These are phyloP conservation scores for Timandra comae DNA, from an alignment of 2,888 invertebrate genomes.

Conservation along the genomic window DNA sequence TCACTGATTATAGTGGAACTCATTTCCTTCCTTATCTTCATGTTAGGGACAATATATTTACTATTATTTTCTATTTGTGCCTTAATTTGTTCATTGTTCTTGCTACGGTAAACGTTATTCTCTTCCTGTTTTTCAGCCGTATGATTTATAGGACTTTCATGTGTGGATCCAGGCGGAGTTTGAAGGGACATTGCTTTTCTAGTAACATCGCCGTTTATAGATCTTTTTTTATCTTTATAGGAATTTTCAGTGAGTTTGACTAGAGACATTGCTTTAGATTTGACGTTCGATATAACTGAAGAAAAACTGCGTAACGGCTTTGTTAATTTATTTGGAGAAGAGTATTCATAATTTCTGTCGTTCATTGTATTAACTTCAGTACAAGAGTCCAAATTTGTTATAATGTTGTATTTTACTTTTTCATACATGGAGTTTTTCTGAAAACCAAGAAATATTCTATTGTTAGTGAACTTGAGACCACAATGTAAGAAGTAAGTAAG, in stretches of 20 bases:
- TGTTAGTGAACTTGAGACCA: too few relatives aligned
- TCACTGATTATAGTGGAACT: neutral
- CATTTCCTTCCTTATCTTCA: neutral
- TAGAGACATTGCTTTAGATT: slow-evolving; percentile 69
- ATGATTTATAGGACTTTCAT: slow-evolving; percentile 42
- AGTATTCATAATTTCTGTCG: slow-evolving; percentile 35
- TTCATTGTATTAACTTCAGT: slow-evolving; percentile 32
- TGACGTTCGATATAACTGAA: slow-evolving; percentile 71
- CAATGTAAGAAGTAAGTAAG: neutral
- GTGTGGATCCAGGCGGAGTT: slow-evolving; percentile 50
- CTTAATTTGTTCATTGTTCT: too few relatives aligned
- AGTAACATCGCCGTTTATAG: slow-evolving; percentile 36
- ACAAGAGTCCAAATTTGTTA: slow-evolving; percentile 60
- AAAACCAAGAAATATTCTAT: too few relatives aligned
- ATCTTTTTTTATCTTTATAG: slow-evolving; percentile 35
- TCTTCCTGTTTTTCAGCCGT: slow-evolving; percentile 14
- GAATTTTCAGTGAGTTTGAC: slow-evolving; percentile 54
- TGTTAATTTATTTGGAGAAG: slow-evolving; percentile 42
- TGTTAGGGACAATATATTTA: slow-evolving; percentile 5
- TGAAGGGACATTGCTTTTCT: slow-evolving; percentile 47
- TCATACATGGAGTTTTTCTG: slow-evolving; percentile 70
- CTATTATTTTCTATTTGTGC: slow-evolving; percentile 6
- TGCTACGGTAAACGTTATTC: slow-evolving; percentile 2
- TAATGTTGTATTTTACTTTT: slow-evolving; percentile 59
- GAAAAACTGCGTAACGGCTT: slow-evolving; percentile 50